phyloP scores from a whole-genome alignment of 2,888 invertebrate species.

The Gortyna flavago region DNA sequence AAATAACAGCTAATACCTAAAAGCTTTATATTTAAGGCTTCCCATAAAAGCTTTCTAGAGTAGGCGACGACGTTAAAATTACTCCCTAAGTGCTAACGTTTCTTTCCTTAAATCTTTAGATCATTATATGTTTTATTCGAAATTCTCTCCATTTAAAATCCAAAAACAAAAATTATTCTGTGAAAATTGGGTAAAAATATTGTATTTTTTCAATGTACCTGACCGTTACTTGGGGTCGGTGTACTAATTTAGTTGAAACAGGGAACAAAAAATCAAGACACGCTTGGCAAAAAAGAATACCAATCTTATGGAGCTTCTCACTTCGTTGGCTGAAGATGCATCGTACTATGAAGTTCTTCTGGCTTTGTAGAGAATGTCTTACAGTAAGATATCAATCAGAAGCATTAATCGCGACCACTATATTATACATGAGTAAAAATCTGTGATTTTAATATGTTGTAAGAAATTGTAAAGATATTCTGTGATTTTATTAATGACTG shows the following conservation, averaged over 20 bases:
- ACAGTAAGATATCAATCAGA: too few species aligned
- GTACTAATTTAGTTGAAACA: neutral
- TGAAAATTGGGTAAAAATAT: slow-evolving; percentile 29
- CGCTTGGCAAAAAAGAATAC: too few species aligned
- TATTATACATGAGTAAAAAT: too few species aligned
- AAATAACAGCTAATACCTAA: slow-evolving; percentile 22
- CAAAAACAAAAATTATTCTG: slow-evolving; percentile 36
- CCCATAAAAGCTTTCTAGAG: slow-evolving; percentile 37
- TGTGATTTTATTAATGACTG: too few species aligned
- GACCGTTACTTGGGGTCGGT: slow-evolving; percentile 64
- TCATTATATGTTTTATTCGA: slow-evolving; percentile 1
- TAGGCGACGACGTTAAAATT: slow-evolving; percentile 21
- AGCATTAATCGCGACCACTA: too few species aligned
- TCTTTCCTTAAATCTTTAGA: slow-evolving; percentile 1
- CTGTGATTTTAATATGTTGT: too few species aligned
- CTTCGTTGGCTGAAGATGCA: too few species aligned
- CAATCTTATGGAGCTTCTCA: too few species aligned
- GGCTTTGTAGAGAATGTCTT: too few species aligned
- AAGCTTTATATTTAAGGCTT: slow-evolving; percentile 24
- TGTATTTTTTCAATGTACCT: slow-evolving; percentile 54
- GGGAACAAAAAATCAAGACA: too few species aligned
- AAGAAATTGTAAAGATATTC: too few species aligned
- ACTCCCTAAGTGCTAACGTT: slow-evolving; percentile 15
- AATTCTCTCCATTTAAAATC: neutral
- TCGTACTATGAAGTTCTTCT: too few species aligned